Conservation (phyloP, 2,888 invertebrate species). For the Leucoptera coffeella region DNA sequence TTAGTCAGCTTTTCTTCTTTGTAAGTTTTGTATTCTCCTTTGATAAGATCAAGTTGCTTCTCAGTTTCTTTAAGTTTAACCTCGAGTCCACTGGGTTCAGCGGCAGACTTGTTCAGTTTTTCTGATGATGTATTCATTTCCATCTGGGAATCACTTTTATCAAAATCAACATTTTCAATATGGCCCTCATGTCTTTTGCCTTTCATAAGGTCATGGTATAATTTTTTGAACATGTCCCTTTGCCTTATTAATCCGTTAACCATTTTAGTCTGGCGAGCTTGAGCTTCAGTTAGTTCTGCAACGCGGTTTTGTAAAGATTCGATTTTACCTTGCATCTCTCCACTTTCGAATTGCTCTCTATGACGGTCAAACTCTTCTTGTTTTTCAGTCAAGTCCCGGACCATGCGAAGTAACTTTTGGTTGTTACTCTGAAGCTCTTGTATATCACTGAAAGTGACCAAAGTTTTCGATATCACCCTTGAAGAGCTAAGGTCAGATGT, state of each 20-base stretch:
- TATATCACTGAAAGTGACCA: constrained; percentile 86
- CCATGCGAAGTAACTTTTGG: constrained; percentile 73
- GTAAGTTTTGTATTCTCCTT: constrained; percentile 79
- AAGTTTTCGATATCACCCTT: constrained; percentile 70
- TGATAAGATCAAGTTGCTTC: constrained; percentile 64
- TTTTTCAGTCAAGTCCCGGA: constrained; percentile 78
- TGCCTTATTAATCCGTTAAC: constrained; percentile 76
- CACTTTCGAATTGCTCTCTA: constrained; percentile 60
- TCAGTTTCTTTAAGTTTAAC: constrained; percentile 50
- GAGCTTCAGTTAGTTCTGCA: constrained; percentile 65
- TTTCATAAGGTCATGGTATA: constrained; percentile 63
- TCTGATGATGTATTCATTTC: constrained; percentile 24
- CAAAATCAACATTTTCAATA: constrained; percentile 23
- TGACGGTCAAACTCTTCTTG: constrained; percentile 75
- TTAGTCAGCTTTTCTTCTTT: constrained; percentile 81
- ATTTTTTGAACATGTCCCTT: constrained; percentile 81
- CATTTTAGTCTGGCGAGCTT: constrained; percentile 77
- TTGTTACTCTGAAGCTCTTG: constrained; percentile 87
- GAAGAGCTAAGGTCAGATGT: constrained; percentile 57
- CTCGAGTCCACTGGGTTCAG: constrained; percentile 21
- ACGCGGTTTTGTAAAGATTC: constrained; percentile 64
- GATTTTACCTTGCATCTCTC: constrained; percentile 62
- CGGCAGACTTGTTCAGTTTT: constrained; percentile 14
- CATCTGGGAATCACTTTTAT: constrained; percentile 16
- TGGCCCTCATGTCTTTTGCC: constrained; percentile 41